These are phyloP conservation scores for Chamaea fasciata DNA, from an alignment of 2,113 vertebrate species.

Conservation along the genomic window DNA sequence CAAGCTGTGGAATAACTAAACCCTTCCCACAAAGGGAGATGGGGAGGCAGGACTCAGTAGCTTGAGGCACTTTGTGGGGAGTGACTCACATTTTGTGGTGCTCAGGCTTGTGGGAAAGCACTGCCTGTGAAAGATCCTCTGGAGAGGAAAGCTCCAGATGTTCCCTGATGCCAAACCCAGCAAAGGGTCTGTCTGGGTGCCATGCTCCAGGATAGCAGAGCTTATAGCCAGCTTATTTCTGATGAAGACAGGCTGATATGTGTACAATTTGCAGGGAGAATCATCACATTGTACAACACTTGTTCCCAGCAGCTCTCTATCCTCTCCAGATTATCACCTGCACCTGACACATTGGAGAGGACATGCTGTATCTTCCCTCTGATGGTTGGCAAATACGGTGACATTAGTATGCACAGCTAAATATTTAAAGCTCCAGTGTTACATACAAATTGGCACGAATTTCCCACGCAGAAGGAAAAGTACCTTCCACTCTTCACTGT, in stretches of 20 bases:
- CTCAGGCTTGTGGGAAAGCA: background rate
- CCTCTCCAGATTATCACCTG: background rate
- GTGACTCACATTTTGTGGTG: background rate
- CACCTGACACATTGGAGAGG: background rate
- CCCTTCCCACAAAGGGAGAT: background rate
- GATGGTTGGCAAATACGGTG: background rate
- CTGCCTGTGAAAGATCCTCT: background rate
- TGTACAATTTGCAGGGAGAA: background rate
- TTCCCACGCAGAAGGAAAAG: background rate
- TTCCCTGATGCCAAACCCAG: background rate
- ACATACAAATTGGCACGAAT: background rate
- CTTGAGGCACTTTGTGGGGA: background rate
- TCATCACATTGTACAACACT: background rate
- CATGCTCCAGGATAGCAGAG: background rate
- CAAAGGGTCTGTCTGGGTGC: background rate
- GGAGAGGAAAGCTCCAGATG: background rate
- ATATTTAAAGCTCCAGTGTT: background rate
- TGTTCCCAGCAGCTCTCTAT: background rate
- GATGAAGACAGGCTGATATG: background rate
- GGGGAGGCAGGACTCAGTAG: background rate
- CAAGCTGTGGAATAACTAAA: background rate
- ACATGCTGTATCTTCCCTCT: background rate
- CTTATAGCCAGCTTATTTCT: background rate
- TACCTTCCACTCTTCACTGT: background rate
- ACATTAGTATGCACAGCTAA: background rate